A percentile compares a stretch with the other conserved stretches of the same genome.
These are phyloP conservation scores for Asteroscopus sphinx DNA, from an alignment of 2,888 invertebrate species.

Conservation along the genomic window DNA sequence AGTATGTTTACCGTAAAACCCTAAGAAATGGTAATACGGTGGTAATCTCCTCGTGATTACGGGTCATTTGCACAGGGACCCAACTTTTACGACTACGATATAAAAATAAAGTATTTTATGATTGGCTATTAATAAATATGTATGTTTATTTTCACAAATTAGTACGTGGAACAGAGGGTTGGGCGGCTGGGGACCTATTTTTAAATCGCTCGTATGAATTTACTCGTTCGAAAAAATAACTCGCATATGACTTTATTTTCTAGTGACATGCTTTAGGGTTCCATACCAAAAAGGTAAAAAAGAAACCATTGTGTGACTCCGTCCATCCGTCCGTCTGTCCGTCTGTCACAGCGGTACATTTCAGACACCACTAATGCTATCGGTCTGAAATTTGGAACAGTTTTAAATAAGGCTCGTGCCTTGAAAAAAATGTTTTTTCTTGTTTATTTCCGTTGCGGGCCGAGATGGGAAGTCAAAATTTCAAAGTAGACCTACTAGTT, in stretches of 20 bases:
- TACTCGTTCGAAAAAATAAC: neutral
- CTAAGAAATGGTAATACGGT: constrained; percentile 42
- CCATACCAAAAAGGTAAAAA: too few relatives aligned
- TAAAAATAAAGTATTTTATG: constrained; percentile 52
- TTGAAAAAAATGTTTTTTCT: too few relatives aligned
- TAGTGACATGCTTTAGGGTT: too few relatives aligned
- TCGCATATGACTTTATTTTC: neutral
- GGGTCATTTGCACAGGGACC: constrained; percentile 49
- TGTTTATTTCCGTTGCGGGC: too few relatives aligned
- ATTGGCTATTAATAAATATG: constrained; percentile 19
- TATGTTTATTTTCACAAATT: constrained; percentile 28
- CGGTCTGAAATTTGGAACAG: too few relatives aligned
- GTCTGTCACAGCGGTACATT: too few relatives aligned
- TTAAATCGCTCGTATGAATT: constrained; percentile 8
- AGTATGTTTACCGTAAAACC: constrained; percentile 26
- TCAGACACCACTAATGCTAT: too few relatives aligned
- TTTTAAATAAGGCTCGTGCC: too few relatives aligned
- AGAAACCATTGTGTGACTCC: too few relatives aligned
- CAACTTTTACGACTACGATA: constrained; percentile 52
- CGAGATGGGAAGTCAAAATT: too few relatives aligned
- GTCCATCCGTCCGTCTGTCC: too few relatives aligned
- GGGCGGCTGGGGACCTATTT: neutral
- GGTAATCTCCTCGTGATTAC: constrained; percentile 57
- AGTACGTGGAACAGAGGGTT: constrained; percentile 2
- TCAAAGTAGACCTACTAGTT: too few relatives aligned